Percentiles rank a stretch among this genome's conserved stretches.
These are phyloP conservation scores for Oligia latruncula DNA, from an alignment of 2,888 invertebrate species.

Conservation along the genomic window DNA sequence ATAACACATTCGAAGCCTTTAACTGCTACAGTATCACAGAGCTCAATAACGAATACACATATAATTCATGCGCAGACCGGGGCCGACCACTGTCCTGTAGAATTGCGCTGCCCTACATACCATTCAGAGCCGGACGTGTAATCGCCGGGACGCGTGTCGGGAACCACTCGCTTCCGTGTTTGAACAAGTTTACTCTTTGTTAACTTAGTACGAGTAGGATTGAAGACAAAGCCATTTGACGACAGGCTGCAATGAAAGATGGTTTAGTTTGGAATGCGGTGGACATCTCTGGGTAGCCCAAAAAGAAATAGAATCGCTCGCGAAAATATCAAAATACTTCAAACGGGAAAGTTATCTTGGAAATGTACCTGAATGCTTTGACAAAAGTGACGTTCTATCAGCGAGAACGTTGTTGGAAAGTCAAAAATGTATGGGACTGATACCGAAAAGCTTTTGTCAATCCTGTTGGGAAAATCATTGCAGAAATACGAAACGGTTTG, in stretches of 20 bases:
- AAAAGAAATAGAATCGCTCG: neutral
- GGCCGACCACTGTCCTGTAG: constrained; percentile 9
- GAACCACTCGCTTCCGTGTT: constrained; percentile 36
- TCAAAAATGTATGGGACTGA: neutral
- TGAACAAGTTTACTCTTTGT: constrained; percentile 30
- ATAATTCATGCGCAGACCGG: constrained; percentile 6
- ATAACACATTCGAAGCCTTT: neutral
- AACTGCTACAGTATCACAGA: no score
- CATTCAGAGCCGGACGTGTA: constrained; percentile 41
- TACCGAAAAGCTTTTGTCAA: neutral
- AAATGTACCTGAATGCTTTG: neutral
- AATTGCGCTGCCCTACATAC: constrained; percentile 43
- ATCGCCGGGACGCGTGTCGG: constrained; percentile 25
- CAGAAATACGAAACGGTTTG: neutral
- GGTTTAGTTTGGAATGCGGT: neutral
- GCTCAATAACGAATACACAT: neutral
- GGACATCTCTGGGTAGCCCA: neutral
- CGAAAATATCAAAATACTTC: neutral
- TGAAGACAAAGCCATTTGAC: constrained; percentile 11
- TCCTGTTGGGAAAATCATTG: neutral
- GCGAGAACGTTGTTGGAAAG: neutral
- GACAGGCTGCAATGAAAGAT: neutral
- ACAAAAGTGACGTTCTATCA: neutral
- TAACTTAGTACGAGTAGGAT: constrained; percentile 10
- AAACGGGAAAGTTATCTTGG: neutral